These are phyloP conservation scores for Leptopilina myrica DNA, from an alignment of 2,888 invertebrate species.

Conservation along the genomic window DNA sequence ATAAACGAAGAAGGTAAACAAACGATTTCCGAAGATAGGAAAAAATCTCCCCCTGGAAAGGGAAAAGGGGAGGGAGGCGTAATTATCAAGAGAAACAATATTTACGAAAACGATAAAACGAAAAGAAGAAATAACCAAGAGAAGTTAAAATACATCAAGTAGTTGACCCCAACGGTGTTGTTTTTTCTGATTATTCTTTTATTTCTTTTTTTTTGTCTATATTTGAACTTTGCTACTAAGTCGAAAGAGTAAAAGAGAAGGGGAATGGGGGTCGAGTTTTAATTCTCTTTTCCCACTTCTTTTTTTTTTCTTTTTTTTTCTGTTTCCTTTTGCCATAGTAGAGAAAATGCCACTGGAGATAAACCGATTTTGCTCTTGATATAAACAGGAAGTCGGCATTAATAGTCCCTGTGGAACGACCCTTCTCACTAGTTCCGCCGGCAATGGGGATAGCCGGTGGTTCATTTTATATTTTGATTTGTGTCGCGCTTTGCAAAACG, in stretches of 20 bases:
- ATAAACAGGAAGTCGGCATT: constrained; percentile 39
- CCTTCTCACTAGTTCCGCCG: constrained; percentile 35
- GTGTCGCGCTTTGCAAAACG: constrained; percentile 37
- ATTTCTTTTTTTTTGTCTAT: neutral
- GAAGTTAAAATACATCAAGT: neutral
- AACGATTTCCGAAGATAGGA: too few relatives aligned
- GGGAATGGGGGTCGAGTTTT: too few relatives aligned
- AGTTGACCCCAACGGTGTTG: neutral
- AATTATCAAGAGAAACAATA: neutral
- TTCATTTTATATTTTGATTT: constrained; percentile 41
- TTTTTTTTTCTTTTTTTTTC: too few relatives aligned
- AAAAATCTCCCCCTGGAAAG: too few relatives aligned
- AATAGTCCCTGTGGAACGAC: constrained; percentile 36
- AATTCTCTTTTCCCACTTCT: too few relatives aligned
- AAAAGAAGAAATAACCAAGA: neutral
- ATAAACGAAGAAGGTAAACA: too few relatives aligned
- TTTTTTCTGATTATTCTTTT: neutral
- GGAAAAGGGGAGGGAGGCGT: too few relatives aligned
- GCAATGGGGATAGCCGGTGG: constrained; percentile 30
- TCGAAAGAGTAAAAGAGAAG: neutral
- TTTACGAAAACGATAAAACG: neutral
- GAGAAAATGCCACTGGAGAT: constrained; percentile 25
- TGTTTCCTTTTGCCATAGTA: neutral
- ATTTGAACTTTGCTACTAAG: neutral
- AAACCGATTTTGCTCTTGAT: constrained; percentile 36